Base-by-base conservation (phyloP, 2,797 vertebrate species). In the Trematomus bernacchii region DNA sequence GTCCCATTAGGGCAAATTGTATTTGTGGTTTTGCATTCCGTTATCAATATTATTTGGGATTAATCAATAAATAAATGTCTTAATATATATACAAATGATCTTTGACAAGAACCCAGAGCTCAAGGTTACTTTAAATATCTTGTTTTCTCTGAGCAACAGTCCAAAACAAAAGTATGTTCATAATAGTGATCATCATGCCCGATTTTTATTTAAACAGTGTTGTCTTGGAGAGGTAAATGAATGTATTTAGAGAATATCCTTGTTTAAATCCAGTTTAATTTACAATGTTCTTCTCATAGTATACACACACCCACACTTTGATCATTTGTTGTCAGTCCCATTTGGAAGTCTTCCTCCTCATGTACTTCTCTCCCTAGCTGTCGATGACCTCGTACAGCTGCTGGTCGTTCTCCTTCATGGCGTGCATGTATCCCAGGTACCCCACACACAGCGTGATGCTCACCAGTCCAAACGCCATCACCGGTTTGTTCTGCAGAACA, bases 381-480 rank as follows among this genome's bases (percentile, higher is more conserved):
- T 98, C 95, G 0, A 97, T 15, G 8, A 96, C 96, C 93, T 99
- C 97, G 3, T 96, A 98, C 14, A 99, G 94, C 65, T 97, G 94
- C 79, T 96, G 96, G 73, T 96, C 94, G 71, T 97, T 97, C 60
- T 99, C 97, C 78, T 94, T 92, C 16, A 91, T 91, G 9, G 97
- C 97, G 10, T 97, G 97, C 82, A 98, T 84, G 85, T 98, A 99
- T 48, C 97, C 97, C 82, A 99, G 95, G 80, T 99, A 99, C 37
- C 94, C 96, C 74, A 99, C 95, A 0, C 97, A 99, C 55, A 98
- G 76, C 0, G 96, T 97, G 89, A 99, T 90, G 53, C 93, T 90
- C 70, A 97, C 3, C 65, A 99, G 88, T 54, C 98, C 98, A 40
- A 98, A 97, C 2, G 84, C 96, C 98, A 99, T 99, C 87, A 99